Evolutionary conservation across 2,797 vertebrate species (phyloP).

Genomic region (Myripristis murdjan): DNA sequence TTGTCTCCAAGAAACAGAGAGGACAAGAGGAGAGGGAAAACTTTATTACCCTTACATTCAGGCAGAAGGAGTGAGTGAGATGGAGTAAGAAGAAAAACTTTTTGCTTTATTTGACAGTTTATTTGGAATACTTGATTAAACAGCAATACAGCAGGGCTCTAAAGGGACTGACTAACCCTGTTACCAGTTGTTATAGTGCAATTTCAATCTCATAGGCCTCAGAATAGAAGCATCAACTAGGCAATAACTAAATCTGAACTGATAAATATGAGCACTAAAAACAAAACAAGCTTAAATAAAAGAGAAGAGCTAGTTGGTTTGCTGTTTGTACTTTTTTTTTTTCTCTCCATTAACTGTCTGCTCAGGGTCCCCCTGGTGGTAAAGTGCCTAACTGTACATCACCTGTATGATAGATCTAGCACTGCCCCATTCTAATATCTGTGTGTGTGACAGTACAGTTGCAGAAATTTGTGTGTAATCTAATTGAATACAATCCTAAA

Average conservation of each 20-base stretch:
- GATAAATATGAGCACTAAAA: not conserved
- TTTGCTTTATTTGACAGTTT: conserved; percentile 36
- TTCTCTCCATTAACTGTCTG: conserved; percentile 29
- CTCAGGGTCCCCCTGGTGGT: conserved; percentile 55
- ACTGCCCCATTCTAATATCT: conserved; percentile 31
- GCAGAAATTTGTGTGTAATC: conserved; percentile 42
- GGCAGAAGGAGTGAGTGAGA: conserved; percentile 23
- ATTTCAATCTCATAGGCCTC: not conserved
- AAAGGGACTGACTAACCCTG: not conserved
- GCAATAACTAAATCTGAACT: conserved; percentile 17
- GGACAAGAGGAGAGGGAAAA: conserved; percentile 34
- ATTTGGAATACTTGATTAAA: conserved; percentile 18
- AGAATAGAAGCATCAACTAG: conserved; percentile 3
- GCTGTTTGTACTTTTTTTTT: conserved; percentile 3
- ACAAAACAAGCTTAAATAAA: conserved; percentile 8
- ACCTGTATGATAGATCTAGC: conserved; percentile 53
- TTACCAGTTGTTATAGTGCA: not conserved
- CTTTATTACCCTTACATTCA: conserved; percentile 54
- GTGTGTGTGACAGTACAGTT: conserved; percentile 29
- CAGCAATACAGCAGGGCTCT: not conserved
- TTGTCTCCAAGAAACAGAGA: conserved; percentile 50
- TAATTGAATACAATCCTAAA: conserved; percentile 54
- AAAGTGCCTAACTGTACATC: conserved; percentile 24
- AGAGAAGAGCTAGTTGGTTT: not conserved
- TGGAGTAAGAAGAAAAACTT: conserved; percentile 14